Evolutionary conservation across 2,113 vertebrate species (phyloP), one percentile per base, ranked within the genome.

Genomic region (Brachyhypopomus occidentalis): DNA sequence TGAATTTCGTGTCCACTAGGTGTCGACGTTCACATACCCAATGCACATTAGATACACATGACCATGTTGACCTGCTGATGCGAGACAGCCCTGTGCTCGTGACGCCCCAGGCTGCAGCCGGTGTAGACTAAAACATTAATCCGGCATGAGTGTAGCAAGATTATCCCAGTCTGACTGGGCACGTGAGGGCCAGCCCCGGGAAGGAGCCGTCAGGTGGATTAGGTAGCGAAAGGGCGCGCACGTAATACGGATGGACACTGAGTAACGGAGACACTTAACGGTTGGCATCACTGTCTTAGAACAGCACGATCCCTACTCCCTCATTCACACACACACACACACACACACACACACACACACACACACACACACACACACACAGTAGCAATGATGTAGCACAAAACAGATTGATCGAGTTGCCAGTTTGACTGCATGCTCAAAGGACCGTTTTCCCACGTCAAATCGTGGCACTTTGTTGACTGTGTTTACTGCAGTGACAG

Each of bases 161-260:
- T 79, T 19, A 41, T 17, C 4, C 17, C 12, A 34, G 69, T 58
- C 34, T 62, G 69, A 80, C 30, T 16, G 4, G 22, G 60, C 69
- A 36, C 63, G 64, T 73, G 7, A 14, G 77, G 52, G n/a, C 78
- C 27, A 22, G 84, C 88, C 90, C 82, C 77, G 78, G 87, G 92
- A 75, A 62, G 70, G 20, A 92, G 79, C 92, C 93, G 93, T 94
- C 94, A 93, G 86, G 86, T 84, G 81, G 77, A 93, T 92, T 74
- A 89, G 85, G 63, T 75, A 77, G 86, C 81, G 85, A 89, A 88
- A 87, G 77, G 69, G 79, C 56, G 69, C 62, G 78, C 75, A 59
- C 79, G 80, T 90, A 89, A 94, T 87, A 48, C 63, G 84, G 82
- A 55, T 85, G 90, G 94, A 94, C 92, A 93, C 69, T 34, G 59